phyloP scores from a whole-genome alignment of 2,113 vertebrate species.

The Atherinomorus stipes region DNA sequence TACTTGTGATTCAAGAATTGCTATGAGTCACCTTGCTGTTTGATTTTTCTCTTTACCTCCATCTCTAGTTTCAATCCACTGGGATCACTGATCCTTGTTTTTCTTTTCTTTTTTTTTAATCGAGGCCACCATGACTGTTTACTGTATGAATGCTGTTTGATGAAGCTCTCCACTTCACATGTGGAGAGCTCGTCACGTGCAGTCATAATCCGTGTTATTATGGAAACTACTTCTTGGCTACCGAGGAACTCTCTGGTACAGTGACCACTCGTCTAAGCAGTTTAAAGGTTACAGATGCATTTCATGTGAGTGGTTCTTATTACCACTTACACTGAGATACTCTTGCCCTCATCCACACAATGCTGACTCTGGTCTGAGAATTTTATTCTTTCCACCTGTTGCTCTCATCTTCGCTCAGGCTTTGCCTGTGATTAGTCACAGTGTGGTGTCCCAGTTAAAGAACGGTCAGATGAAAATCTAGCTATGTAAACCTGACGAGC shows the following conservation, averaged over 20 bases:
- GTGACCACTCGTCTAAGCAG: neutral
- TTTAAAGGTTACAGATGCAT: neutral
- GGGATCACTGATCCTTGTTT: conserved; percentile 26
- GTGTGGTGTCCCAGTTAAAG: conserved; percentile 26
- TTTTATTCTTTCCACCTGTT: conserved; percentile 70
- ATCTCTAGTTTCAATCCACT: conserved; percentile 27
- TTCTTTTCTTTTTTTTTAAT: conserved; percentile 26
- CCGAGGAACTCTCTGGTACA: neutral
- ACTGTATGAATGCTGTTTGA: conserved; percentile 34
- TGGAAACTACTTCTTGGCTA: conserved; percentile 13
- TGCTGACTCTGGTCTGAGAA: conserved; percentile 24
- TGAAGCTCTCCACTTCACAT: conserved; percentile 24
- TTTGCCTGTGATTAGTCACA: conserved; percentile 55
- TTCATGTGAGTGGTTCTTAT: conserved; percentile 30
- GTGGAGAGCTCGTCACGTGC: no score
- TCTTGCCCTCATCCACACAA: conserved; percentile 6
- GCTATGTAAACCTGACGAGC: conserved; percentile 8
- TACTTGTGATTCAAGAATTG: conserved; percentile 60
- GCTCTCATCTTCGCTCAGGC: conserved; percentile 37
- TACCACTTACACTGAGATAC: conserved; percentile 5
- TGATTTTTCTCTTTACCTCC: conserved; percentile 29
- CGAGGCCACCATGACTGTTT: conserved; percentile 43
- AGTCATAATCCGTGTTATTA: conserved; percentile 11
- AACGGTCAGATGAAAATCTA: conserved; percentile 35
- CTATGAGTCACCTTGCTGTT: conserved; percentile 56